Conservation (phyloP, 2,888 invertebrate species). For the Chrysolina americana region DNA sequence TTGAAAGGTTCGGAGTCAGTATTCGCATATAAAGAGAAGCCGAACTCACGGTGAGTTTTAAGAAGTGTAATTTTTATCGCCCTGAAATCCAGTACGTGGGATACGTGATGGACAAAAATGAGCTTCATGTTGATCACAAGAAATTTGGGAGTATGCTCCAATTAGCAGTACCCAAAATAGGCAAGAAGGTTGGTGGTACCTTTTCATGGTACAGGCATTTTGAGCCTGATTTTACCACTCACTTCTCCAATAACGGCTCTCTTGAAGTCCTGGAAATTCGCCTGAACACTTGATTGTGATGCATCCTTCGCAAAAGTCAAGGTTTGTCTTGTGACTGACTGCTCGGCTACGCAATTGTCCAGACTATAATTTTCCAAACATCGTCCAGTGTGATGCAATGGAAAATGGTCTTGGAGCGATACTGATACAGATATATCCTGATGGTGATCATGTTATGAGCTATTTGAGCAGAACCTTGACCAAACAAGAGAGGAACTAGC, state of each 20-base stretch:
- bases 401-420: too few relatives aligned
- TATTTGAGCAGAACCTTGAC: constrained; percentile 4
- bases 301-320: constrained; percentile 24
- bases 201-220: constrained; percentile 43
- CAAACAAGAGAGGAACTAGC: constrained; percentile 18
- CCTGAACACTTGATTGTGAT: constrained; percentile 27
- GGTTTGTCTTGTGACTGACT: constrained; percentile 25
- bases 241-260: constrained; percentile 39
- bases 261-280: constrained; percentile 31
- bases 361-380: constrained; percentile 22
- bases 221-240: constrained; percentile 33
- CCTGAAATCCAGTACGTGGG: constrained; percentile 7
- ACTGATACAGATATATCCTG: too few relatives aligned
- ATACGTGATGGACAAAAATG: constrained; percentile 17
- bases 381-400: not conserved
- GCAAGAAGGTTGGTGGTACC: constrained; percentile 30
- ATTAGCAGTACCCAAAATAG: constrained; percentile 33
- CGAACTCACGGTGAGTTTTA: too few relatives aligned
- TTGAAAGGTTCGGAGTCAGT: not conserved
- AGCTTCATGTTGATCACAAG: not conserved
- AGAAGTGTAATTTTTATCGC: constrained; percentile 31
- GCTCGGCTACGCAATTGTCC: constrained; percentile 37
- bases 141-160: constrained; percentile 23
- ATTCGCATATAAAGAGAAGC: not conserved
- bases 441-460: not conserved